Conservation (phyloP, 2,113 vertebrate genomes). For the Vidua chalybeata region DNA sequence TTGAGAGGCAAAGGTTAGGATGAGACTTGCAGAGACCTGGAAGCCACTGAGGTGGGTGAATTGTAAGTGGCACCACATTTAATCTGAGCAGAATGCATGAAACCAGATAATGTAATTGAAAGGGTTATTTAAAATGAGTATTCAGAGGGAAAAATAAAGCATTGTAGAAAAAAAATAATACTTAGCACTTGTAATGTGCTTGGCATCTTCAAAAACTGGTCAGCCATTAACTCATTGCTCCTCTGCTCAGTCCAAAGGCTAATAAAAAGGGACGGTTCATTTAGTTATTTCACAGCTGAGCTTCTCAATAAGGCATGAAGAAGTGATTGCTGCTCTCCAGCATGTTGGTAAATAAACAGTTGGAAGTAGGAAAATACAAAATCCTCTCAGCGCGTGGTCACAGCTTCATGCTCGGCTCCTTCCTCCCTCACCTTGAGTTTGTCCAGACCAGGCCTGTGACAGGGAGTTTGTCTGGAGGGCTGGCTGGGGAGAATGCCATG, state of each 20-base stretch:
- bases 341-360: slow-evolving; percentile 42
- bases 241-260: slow-evolving; percentile 57
- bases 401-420: not conserved
- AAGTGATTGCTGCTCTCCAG: slow-evolving; percentile 1
- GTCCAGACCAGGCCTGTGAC: not conserved
- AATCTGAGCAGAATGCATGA: slow-evolving; percentile 17
- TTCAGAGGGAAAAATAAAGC: slow-evolving; percentile 50
- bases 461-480: not conserved
- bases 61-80: not conserved
- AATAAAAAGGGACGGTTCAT: slow-evolving; percentile 64
- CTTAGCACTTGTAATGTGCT: slow-evolving; percentile 48
- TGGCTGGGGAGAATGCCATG: not conserved
- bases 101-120: slow-evolving; percentile 24
- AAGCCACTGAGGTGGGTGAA: not conserved
- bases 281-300: slow-evolving; percentile 66
- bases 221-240: slow-evolving; percentile 60
- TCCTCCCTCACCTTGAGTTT: not conserved
- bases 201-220: slow-evolving; percentile 52
- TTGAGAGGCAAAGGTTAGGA: not conserved
- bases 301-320: slow-evolving; percentile 53
- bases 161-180: slow-evolving; percentile 47
- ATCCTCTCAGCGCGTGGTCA: not conserved
- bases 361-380: slow-evolving; percentile 1
- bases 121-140: slow-evolving; percentile 51
- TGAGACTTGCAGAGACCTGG: not conserved